phyloP scores from a whole-genome alignment of 2,113 vertebrate genomes.

The Ondatra zibethicus region DNA sequence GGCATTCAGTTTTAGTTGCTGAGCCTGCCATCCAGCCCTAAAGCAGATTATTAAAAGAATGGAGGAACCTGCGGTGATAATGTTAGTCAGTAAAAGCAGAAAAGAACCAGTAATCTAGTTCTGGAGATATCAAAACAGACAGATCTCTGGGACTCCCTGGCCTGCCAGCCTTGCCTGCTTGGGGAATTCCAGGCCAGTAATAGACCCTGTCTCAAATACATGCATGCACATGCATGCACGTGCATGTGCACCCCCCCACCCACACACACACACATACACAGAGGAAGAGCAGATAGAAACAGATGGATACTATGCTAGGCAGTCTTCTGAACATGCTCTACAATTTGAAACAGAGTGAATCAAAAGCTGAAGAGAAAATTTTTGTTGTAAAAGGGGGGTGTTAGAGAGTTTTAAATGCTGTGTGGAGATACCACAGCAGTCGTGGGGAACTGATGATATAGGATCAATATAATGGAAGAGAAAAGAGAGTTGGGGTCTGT shows the following conservation, averaged over 20 bases:
- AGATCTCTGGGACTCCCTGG: neutral
- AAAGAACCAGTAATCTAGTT: neutral
- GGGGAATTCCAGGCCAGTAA: neutral
- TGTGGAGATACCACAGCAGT: neutral
- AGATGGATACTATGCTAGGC: neutral
- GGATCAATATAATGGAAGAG: neutral
- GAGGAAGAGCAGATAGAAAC: neutral
- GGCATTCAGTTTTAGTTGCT: neutral
- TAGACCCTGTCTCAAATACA: neutral
- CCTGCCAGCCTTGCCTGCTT: neutral
- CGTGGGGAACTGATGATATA: neutral
- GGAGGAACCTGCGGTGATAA: neutral
- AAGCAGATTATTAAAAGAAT: neutral
- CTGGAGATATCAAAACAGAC: neutral
- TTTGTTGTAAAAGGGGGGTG: neutral
- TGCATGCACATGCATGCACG: fast-evolving
- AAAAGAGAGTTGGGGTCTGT: neutral
- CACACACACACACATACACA: neutral
- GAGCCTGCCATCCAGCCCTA: neutral
- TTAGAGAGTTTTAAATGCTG: neutral
- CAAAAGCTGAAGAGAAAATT: neutral
- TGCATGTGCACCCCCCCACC: neutral
- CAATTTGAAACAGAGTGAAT: neutral
- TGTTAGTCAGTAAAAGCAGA: neutral
- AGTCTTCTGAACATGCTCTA: neutral